Evolutionary conservation across 1,140 invertebrate species (phyloP), one percentile per base, ranked within the genome.

Genomic region (Nephila pilipes): DNA sequence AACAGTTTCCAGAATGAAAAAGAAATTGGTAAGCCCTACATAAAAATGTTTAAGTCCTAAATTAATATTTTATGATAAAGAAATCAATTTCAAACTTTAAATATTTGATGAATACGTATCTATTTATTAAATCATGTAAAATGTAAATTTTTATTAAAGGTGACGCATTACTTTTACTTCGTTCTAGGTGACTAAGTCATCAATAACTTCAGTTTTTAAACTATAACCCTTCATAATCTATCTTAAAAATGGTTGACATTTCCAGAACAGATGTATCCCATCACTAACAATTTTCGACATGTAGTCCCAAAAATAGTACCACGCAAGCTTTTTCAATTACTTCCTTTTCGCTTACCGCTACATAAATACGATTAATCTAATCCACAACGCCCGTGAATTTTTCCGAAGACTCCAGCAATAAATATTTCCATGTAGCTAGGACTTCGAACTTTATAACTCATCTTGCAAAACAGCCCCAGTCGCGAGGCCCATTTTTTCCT

Each of bases 331-430:
- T 75, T 75, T 36, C 69, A 75, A 75, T 75, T 75, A 75, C 18
- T 18, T 18, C 18, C 25, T 75, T 32, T 32, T 18, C 29, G n/a
- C 69, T 29, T 75, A 75, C 69, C 69, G 5, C 16, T 75, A 3
- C 69, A 36, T 29, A 75, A 75, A 75, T 16, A 36, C 14, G 69
- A 75, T 75, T 75, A 75, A 75, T 75, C 29, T 75, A 75, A 32
- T 18, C 14, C 69, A 32, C 32, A 32, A 20, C 69, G 6, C 25
- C 29, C 10, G 4, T 1, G 3, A 75, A 75, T 32, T 75, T 75
- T 75, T 32, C 32, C 12, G 69, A 20, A 36, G 29, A 36, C 69
- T 25, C 25, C 63, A 75, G 29, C 32, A 75, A 75, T 75, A 75
- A 75, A 75, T 75, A 75, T 75, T 75, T 75, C 65, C 16, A 20